Conservation (phyloP, 2,113 vertebrate species). For the Stictonetta naevosa region DNA sequence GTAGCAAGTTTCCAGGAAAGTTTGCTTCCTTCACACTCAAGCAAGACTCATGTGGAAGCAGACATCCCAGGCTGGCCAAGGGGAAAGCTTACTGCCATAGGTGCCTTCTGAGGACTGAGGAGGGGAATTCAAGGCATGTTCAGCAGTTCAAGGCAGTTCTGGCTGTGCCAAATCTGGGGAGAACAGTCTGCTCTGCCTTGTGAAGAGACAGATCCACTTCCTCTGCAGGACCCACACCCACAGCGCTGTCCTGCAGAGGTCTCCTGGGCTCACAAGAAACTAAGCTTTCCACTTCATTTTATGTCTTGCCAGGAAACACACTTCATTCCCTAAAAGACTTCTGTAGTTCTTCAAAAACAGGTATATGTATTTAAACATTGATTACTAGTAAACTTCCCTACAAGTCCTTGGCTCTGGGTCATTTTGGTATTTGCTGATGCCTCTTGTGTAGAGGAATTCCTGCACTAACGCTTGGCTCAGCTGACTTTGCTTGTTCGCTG, state of each 20-base stretch:
- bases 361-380: not conserved
- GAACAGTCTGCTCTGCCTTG: not conserved
- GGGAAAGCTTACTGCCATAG: not conserved
- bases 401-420: not conserved
- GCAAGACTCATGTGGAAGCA: not conserved
- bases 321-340: not conserved
- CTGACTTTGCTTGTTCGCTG: not conserved
- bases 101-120: not conserved
- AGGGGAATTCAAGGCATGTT: not conserved
- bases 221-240: not conserved
- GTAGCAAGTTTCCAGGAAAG: not conserved
- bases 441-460: not conserved
- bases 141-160: not conserved
- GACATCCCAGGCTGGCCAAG: not conserved
- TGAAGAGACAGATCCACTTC: not conserved
- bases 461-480: not conserved
- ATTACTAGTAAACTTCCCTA: not conserved
- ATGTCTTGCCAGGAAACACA: not conserved
- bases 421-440: not conserved
- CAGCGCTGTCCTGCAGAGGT: not conserved
- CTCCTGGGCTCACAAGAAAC: not conserved
- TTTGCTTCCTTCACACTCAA: not conserved
- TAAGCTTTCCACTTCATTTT: not conserved
- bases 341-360: not conserved
- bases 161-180: not conserved